Percentiles rank a stretch among this genome's conserved stretches.
Conservation (phyloP, 2,888 invertebrate genomes). For the Auanema freiburgensis region DNA sequence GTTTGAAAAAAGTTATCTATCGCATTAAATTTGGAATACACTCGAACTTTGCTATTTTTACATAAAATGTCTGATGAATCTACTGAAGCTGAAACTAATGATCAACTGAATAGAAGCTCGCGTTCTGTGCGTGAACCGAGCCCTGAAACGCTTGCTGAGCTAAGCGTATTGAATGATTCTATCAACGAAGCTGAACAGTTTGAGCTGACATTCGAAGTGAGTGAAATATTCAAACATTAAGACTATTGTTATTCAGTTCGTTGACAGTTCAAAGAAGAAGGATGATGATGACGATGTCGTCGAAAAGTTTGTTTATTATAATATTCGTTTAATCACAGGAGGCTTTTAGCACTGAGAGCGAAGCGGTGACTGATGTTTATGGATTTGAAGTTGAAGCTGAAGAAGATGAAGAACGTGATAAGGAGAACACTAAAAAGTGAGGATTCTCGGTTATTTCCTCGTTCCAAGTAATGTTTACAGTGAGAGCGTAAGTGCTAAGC, state of each 20-base stretch:
- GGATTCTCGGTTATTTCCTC: background rate
- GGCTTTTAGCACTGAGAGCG: no score
- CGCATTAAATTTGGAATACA: no score
- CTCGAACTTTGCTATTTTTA: no score
- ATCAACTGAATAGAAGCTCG: no score
- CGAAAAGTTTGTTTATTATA: background rate
- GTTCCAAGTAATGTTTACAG: background rate
- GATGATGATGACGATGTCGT: conserved; percentile 2
- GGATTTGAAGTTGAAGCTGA: background rate
- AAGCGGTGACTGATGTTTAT: no score
- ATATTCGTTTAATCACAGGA: background rate
- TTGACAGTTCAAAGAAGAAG: conserved; percentile 5
- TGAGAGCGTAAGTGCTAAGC: background rate
- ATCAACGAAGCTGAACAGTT: conserved; percentile 17
- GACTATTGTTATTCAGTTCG: conserved; percentile 2
- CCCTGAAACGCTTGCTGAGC: conserved; percentile 12
- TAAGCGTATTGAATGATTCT: conserved; percentile 5
- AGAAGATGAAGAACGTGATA: conserved; percentile 6
- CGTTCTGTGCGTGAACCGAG: no score
- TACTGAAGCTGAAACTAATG: no score
- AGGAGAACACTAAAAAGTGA: background rate
- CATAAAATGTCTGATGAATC: no score
- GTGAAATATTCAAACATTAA: conserved; percentile 3
- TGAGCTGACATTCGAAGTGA: conserved; percentile 19
- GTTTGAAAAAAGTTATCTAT: no score